A percentile compares a stretch with the other conserved stretches of the same genome.
phyloP scores from a whole-genome alignment of 2,797 vertebrate species.

The Gymnoscopelus microlampas region DNA sequence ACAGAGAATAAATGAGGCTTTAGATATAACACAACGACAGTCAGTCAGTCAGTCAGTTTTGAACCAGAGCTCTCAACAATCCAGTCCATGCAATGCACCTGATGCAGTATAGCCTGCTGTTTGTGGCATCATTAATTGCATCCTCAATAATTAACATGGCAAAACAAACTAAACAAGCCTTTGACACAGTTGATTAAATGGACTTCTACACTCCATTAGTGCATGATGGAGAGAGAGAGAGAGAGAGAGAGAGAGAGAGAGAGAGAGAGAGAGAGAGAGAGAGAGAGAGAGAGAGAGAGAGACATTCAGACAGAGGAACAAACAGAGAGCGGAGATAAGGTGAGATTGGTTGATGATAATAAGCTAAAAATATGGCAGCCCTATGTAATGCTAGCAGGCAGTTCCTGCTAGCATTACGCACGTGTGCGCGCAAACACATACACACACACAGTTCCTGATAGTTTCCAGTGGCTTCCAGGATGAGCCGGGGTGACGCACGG shows the following conservation, averaged over 20 bases:
- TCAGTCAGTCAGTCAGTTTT: no score
- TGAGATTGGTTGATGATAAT: conserved; percentile 3
- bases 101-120: no score
- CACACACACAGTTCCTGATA: conserved; percentile 35
- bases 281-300: no score
- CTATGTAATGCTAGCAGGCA: conserved; percentile 21
- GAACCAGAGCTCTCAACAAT: no score
- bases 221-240: background rate
- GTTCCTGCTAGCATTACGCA: conserved; percentile 24
- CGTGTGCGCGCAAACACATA: background rate
- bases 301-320: conserved; percentile 14
- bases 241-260: background rate
- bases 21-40: no score
- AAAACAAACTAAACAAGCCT: conserved; percentile 1
- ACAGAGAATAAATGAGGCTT: no score
- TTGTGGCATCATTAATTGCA: background rate
- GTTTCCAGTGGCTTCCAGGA: no score
- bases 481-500: no score
- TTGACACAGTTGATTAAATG: no score
- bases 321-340: conserved; percentile 7
- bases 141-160: background rate
- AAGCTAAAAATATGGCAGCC: conserved; percentile 13
- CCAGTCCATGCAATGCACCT: no score
- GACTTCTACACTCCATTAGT: no score
- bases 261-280: background rate